Evolutionary conservation across 2,888 invertebrate genomes (phyloP).

Genomic region (Xestia sexstrigata): DNA sequence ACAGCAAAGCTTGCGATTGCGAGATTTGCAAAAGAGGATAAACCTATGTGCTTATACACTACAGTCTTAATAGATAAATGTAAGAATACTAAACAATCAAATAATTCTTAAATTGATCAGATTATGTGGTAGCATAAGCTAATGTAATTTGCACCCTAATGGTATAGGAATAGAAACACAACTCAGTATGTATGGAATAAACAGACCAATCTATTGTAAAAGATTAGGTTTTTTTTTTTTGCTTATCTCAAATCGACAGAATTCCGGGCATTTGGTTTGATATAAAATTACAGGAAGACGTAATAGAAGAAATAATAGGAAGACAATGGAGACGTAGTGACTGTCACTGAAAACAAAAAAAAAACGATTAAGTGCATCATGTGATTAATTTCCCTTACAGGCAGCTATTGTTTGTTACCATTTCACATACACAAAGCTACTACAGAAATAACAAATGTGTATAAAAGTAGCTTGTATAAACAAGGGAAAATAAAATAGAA

Average conservation of each 20-base stretch:
- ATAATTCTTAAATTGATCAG: neutral
- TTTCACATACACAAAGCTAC: neutral
- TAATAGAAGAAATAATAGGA: neutral
- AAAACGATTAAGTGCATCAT: slow-evolving; percentile 18
- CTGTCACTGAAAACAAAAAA: slow-evolving; percentile 9
- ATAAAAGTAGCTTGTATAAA: neutral
- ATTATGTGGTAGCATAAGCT: neutral
- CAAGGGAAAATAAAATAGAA: slow-evolving; percentile 17
- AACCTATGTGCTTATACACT: too few species aligned
- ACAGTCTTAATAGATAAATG: too few species aligned
- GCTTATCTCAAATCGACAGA: neutral
- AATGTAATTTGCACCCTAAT: neutral
- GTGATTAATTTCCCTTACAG: neutral
- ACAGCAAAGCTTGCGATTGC: too few species aligned
- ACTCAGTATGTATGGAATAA: neutral
- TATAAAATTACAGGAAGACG: neutral
- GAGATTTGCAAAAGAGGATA: too few species aligned
- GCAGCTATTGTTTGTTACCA: neutral
- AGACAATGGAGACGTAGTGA: neutral
- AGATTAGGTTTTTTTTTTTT: neutral
- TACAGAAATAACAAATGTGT: neutral
- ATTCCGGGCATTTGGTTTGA: neutral
- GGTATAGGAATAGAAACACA: neutral
- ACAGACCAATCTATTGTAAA: neutral
- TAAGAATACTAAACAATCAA: neutral